Percentiles rank a stretch among this genome's conserved stretches.
phyloP scores from a whole-genome alignment of 2,888 invertebrate genomes.

The Thereva unica region DNA sequence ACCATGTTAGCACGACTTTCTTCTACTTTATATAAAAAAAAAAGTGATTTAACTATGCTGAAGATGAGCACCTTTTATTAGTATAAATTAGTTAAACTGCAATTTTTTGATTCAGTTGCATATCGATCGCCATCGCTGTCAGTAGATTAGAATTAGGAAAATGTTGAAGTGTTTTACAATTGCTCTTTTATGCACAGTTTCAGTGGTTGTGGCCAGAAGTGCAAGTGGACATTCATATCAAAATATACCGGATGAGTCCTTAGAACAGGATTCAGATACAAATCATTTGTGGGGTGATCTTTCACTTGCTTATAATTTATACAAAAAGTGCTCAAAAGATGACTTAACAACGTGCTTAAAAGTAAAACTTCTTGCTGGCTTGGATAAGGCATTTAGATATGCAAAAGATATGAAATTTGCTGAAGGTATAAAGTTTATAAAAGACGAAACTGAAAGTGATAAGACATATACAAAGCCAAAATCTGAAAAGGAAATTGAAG shows the following conservation, averaged over 20 bases:
- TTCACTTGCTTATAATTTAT: slow-evolving; percentile 75
- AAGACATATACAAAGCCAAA: slow-evolving; percentile 46
- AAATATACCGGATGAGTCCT: background rate
- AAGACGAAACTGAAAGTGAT: slow-evolving; percentile 59
- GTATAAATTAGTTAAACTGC: slow-evolving; percentile 31
- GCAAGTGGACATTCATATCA: slow-evolving; percentile 22
- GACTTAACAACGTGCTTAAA: slow-evolving; percentile 77
- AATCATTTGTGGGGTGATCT: slow-evolving; percentile 50
- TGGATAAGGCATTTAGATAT: slow-evolving; percentile 72
- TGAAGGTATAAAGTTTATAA: slow-evolving; percentile 77
- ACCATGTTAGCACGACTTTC: no score
- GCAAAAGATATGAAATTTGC: slow-evolving; percentile 67
- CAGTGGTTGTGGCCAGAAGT: slow-evolving; percentile 34
- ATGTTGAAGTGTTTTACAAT: slow-evolving; percentile 34
- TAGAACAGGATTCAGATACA: background rate
- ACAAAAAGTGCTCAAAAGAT: slow-evolving; percentile 76
- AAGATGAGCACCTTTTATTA: slow-evolving; percentile 7
- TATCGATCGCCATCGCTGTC: slow-evolving; percentile 4
- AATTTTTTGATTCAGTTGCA: slow-evolving; percentile 22
- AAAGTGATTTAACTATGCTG: no score
- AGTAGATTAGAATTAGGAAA: slow-evolving; percentile 15
- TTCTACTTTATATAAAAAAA: no score
- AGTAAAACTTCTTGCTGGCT: slow-evolving; percentile 74
- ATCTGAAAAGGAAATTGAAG: slow-evolving; percentile 69
- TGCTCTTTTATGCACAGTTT: slow-evolving; percentile 26